phyloP scores from a whole-genome alignment of 2,797 vertebrate species.

The Sylvilagus floridanus region DNA sequence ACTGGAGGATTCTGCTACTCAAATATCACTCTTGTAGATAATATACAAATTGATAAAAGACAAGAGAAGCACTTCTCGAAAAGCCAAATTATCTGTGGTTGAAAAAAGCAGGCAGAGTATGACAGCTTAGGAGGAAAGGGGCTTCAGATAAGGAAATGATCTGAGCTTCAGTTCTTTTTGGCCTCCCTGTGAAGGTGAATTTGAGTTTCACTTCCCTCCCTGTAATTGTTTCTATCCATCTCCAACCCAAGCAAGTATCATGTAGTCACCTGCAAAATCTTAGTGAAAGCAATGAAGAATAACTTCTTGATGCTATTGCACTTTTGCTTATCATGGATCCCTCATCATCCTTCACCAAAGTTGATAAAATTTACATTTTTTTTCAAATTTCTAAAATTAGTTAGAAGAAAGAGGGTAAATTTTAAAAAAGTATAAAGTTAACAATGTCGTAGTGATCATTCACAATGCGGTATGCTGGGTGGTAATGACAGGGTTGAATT shows the following conservation, averaged over 20 bases:
- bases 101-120: not conserved
- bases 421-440: not conserved
- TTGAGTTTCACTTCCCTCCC: not conserved
- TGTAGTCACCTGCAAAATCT: not conserved
- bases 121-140: not conserved
- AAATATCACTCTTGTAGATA: not conserved
- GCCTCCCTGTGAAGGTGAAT: not conserved
- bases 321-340: not conserved
- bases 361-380: not conserved
- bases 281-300: not conserved
- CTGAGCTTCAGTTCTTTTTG: not conserved
- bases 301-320: not conserved
- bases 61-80: slow-evolving; percentile 36
- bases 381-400: slow-evolving; percentile 6
- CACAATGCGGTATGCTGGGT: not conserved
- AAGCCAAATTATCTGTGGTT: slow-evolving; percentile 32
- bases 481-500: fast-evolving
- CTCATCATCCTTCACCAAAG: not conserved
- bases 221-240: not conserved
- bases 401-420: not conserved
- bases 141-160: slow-evolving; percentile 47
- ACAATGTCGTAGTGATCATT: not conserved
- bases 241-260: not conserved
- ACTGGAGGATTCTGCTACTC: slow-evolving; percentile 12
- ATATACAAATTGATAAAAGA: slow-evolving; percentile 53